Evolutionary conservation across 1,140 invertebrate genomes (phyloP).

Genomic region (fruit fly (Drosophila melanogaster)): DNA sequence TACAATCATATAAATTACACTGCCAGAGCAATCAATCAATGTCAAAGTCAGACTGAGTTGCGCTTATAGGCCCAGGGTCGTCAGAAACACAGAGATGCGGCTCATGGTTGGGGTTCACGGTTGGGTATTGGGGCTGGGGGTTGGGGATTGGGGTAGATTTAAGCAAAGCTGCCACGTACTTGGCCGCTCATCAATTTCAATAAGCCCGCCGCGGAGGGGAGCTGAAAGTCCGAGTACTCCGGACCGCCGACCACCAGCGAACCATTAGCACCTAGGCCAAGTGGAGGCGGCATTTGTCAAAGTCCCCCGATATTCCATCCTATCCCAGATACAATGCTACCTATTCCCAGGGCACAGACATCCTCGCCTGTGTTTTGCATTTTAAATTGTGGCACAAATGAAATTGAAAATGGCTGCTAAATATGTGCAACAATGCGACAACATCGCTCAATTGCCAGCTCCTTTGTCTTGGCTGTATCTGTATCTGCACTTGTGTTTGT

Average conservation of each 20-base stretch:
- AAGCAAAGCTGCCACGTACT: slow-evolving; percentile 79
- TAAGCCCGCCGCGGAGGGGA: slow-evolving; percentile 43
- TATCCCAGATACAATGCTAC: slow-evolving; percentile 6
- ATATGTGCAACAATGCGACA: slow-evolving; percentile 77
- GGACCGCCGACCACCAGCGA: slow-evolving; percentile 49
- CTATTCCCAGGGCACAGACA: slow-evolving; percentile 1
- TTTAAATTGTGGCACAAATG: slow-evolving; percentile 79
- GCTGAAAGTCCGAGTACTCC: slow-evolving; percentile 1
- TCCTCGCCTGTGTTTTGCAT: slow-evolving; percentile 75
- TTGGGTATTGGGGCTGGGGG: too few relatives aligned
- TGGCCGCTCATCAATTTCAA: slow-evolving; percentile 80
- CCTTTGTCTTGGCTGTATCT: slow-evolving; percentile 31
- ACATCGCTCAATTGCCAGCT: slow-evolving; percentile 48
- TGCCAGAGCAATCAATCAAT: slow-evolving; percentile 76
- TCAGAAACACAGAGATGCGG: slow-evolving; percentile 8
- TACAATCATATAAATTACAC: slow-evolving; percentile 82
- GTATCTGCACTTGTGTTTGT: slow-evolving; percentile 11
- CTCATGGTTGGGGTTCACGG: slow-evolving; percentile 4
- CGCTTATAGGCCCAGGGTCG: slow-evolving; percentile 54
- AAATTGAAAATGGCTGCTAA: slow-evolving; percentile 80
- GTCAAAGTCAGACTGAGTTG: slow-evolving; percentile 71
- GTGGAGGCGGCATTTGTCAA: slow-evolving; percentile 72
- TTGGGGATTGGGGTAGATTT: slow-evolving; percentile 57
- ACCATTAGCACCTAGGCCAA: slow-evolving; percentile 77
- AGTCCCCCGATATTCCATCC: slow-evolving; percentile 40